Conservation (phyloP, 2,888 invertebrate genomes). For the Tanytarsus gracilentus region DNA sequence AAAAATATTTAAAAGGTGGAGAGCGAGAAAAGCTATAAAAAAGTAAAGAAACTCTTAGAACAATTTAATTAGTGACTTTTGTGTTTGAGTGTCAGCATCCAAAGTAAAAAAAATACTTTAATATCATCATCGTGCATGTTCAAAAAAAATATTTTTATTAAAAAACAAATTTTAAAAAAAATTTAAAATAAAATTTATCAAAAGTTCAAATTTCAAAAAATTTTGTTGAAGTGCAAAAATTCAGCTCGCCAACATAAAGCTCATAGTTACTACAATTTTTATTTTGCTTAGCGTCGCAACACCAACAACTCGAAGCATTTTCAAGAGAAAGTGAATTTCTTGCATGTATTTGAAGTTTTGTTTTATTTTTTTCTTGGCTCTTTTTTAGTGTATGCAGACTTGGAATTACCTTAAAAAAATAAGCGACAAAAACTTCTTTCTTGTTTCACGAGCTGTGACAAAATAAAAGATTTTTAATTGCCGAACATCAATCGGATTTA, state of each 20-base stretch:
- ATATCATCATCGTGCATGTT: too few species aligned
- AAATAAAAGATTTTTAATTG: constrained; percentile 9
- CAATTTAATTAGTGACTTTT: background rate
- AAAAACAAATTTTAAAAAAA: too few species aligned
- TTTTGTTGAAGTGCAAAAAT: too few species aligned
- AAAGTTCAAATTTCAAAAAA: too few species aligned
- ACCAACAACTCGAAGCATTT: background rate
- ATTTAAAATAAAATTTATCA: too few species aligned
- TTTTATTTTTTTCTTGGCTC: constrained; percentile 13
- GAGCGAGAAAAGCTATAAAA: background rate
- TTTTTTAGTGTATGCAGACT: constrained; percentile 21
- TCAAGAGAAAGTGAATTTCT: constrained; percentile 28
- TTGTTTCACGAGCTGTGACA: constrained; percentile 4
- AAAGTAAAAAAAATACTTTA: too few species aligned
- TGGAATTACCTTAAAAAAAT: too few species aligned
- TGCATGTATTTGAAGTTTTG: constrained; percentile 21
- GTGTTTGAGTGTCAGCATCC: too few species aligned
- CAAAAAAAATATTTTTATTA: too few species aligned
- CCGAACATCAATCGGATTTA: too few species aligned
- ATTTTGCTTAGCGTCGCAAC: background rate
- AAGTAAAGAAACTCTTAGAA: background rate
- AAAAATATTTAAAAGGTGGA: background rate
- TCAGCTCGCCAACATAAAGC: constrained; percentile 1
- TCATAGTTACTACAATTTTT: constrained; percentile 17
- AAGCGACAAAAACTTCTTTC: constrained; percentile 2